Evolutionary conservation across 2,113 vertebrate genomes (phyloP).

Genomic region (Pteronura brasiliensis): DNA sequence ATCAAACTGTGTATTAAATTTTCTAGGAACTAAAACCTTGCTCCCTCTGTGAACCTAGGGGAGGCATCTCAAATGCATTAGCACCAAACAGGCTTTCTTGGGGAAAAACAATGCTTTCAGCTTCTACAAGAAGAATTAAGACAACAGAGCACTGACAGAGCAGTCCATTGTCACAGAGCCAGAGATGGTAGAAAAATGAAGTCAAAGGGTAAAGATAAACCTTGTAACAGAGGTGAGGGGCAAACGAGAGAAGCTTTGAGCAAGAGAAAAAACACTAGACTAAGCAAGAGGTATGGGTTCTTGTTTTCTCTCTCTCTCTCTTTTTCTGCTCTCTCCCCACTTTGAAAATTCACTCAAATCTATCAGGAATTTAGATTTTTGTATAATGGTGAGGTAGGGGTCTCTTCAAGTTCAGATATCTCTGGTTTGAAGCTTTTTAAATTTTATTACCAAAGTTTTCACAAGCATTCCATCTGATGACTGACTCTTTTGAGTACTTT

Average conservation of each 20-base stretch:
- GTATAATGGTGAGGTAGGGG: neutral
- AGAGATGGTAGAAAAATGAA: neutral
- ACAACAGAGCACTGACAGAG: neutral
- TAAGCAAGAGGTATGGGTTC: neutral
- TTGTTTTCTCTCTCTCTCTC: neutral
- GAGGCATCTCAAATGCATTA: neutral
- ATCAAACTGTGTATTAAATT: neutral
- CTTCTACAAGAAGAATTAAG: neutral
- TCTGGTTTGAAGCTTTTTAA: neutral
- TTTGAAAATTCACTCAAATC: neutral
- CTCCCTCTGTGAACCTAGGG: neutral
- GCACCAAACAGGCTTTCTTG: neutral
- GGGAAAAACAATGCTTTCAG: neutral
- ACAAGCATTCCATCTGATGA: neutral
- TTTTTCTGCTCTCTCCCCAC: neutral
- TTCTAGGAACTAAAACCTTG: constrained; percentile 11
- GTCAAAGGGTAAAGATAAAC: neutral
- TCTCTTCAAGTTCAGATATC: neutral
- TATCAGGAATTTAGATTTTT: neutral
- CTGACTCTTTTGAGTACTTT: neutral
- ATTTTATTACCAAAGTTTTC: neutral
- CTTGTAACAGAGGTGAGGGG: neutral
- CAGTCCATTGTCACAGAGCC: neutral
- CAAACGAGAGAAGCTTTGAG: neutral
- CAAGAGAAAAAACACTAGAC: neutral